Evolutionary conservation across 2,113 vertebrate genomes (phyloP), one percentile per base, ranked within the genome.

Genomic region (Tympanuchus pallidicinctus): DNA sequence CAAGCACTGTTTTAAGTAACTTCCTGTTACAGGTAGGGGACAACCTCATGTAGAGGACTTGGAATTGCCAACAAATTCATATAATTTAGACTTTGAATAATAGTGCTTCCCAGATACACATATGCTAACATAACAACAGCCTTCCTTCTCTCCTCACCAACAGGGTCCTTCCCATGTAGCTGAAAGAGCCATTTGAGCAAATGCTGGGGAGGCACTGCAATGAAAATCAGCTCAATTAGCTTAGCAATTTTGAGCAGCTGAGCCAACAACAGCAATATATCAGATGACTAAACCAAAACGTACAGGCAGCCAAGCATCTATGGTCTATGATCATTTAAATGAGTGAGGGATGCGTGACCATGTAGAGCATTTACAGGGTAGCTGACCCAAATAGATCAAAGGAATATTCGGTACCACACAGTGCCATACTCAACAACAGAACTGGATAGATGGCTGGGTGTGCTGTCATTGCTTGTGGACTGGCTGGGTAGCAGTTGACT

Each of bases 221-320:
- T 16, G 45, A 86, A 92, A 70, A 83, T 19, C 69, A 57, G 9
- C 65, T 43, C 12, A 22, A 38, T 28, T 61, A 77, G 27, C 8
- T 28, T 64, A 43, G 48, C 36, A 74, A 54, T 59, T 92, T 43
- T 71, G 43, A 66, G 77, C 50, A 52, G 28, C 36, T 40, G 60
- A 70, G 25, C 10, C n/a, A 80, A 36, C 9, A 5, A 5, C 0
- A 0, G 45, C 64, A 89, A 70, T 20, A 63, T 61, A 30, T 1
- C 43, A 79, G 40, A 88, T 42, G 13, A 38, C 92, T 76, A 73
- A 81, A n/a, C 7, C n/a, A 92, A 90, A 89, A 73, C 7, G 28
- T 64, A 79, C 60, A 48, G 20, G 63, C 92, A 65, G 69, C 34
- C 21, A 79, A 47, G 16, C 34, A 65, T 8, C 52, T 64, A 27